Conservation (phyloP, 2,797 vertebrate species). For the Alauda arvensis region DNA sequence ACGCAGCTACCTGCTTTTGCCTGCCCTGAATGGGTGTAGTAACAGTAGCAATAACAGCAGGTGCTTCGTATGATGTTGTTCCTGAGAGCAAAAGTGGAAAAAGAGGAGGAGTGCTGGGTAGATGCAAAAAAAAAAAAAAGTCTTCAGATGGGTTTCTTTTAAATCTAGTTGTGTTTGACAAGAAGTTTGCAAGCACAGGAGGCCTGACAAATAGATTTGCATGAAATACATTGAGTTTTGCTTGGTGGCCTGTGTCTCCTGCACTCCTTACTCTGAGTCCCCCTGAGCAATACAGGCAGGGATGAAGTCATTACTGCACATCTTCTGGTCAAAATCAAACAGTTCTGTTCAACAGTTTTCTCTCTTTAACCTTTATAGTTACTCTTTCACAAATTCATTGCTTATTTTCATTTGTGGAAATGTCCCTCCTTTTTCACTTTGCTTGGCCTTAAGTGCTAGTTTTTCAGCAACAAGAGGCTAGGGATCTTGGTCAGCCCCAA, state of each 20-base stretch:
- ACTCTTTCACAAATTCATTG: not conserved
- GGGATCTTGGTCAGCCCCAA: not conserved
- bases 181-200: not conserved
- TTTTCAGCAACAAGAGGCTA: not conserved
- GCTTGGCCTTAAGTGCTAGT: not conserved
- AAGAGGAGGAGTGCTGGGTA: not conserved
- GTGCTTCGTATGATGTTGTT: not conserved
- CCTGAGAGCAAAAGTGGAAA: not conserved
- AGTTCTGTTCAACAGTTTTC: not conserved
- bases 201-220: not conserved
- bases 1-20: not conserved
- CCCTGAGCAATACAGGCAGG: not conserved
- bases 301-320: not conserved
- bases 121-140: not conserved
- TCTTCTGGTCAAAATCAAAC: not conserved
- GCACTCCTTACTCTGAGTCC: not conserved
- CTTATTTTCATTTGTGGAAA: not conserved
- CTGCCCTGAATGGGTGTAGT: not conserved
- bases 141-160: not conserved
- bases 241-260: not conserved
- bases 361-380: not conserved
- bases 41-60: not conserved
- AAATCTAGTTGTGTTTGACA: not conserved
- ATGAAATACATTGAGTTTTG: not conserved
- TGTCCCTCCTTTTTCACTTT: not conserved